Evolutionary conservation across 2,113 vertebrate species (phyloP), one percentile per base, ranked within the genome.

Genomic region (Pomatostomus ruficeps): DNA sequence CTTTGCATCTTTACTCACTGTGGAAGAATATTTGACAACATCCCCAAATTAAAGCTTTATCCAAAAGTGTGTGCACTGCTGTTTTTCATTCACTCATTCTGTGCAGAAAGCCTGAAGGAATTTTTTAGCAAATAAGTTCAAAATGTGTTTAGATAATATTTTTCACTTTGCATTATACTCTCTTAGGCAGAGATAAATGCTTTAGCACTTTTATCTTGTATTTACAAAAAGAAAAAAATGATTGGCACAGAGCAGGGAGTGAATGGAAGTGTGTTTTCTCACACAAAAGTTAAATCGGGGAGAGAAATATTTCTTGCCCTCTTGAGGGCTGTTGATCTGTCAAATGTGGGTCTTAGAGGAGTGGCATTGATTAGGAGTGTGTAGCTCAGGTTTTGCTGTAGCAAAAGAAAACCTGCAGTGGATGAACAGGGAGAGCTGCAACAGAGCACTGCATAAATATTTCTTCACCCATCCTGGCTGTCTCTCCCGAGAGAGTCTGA

Each of bases 271-370:
- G 25, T 78, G 59, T 71, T 94, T 94, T 70, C 31, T 55, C 63
- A 73, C 77, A 93, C 88, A 93, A 77, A 93, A 90, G 89, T 80
- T 89, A 89, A 82, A 77, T 55, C 55, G 75, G 40, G 58, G 70
- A 76, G 66, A 52, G 62, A 87, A 90, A 59, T 76, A 85, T 67
- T 93, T 96, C 85, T 46, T 83, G 43, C 42, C 26, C 80, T 65
- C 80, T 83, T 79, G 71, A 52, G 75, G 26, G 48, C 76, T 61
- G 43, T 82, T 82, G 38, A 43, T 62, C 55, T 89, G 58, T 89
- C 87, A 55, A 4, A 67, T 45, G n/a, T 70, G 62, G 46, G 49
- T 68, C 82, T 83, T 81, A 46, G 1, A 86, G 77, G 90, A 94
- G 71, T 91, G 93, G 73, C 63, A 15, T 70, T 91, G 73, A 74